Evolutionary conservation across 2,888 invertebrate genomes (phyloP).

Genomic region (Dione vanillae): DNA sequence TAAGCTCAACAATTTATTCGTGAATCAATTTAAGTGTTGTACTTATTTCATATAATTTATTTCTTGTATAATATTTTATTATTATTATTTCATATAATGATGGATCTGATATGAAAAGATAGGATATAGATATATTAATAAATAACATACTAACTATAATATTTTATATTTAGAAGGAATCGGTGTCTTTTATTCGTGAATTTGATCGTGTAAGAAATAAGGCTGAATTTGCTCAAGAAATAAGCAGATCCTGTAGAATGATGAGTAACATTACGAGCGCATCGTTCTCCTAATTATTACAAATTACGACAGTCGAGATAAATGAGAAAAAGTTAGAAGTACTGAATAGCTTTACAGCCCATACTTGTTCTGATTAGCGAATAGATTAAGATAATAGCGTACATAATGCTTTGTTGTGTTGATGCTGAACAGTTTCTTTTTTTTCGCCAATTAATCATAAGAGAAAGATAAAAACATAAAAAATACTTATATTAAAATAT

Average conservation of each 20-base stretch:
- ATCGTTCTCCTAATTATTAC: slow-evolving; percentile 46
- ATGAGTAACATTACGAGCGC: slow-evolving; percentile 46
- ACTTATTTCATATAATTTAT: no score
- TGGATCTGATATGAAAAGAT: no score
- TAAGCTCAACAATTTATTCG: slow-evolving; percentile 43
- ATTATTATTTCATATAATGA: no score
- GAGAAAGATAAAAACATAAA: background rate
- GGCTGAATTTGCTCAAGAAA: slow-evolving; percentile 24
- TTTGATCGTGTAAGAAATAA: background rate
- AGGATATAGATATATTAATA: no score
- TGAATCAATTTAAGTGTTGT: slow-evolving; percentile 8
- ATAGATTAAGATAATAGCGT: slow-evolving; percentile 32
- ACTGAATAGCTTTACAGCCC: slow-evolving; percentile 27
- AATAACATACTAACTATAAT: no score
- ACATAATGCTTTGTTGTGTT: slow-evolving; percentile 26
- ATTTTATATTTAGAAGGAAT: no score
- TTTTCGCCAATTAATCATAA: background rate
- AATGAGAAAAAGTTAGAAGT: slow-evolving; percentile 35
- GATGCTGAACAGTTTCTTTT: slow-evolving; percentile 19
- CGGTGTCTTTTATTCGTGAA: no score
- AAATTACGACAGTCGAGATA: slow-evolving; percentile 41
- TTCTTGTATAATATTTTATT: no score
- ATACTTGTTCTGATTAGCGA: slow-evolving; percentile 32
- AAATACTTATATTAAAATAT: no score
- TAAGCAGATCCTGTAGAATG: slow-evolving; percentile 38